Evolutionary conservation across 1,140 invertebrate genomes (phyloP).

Genomic region (Penaeus japonicus): DNA sequence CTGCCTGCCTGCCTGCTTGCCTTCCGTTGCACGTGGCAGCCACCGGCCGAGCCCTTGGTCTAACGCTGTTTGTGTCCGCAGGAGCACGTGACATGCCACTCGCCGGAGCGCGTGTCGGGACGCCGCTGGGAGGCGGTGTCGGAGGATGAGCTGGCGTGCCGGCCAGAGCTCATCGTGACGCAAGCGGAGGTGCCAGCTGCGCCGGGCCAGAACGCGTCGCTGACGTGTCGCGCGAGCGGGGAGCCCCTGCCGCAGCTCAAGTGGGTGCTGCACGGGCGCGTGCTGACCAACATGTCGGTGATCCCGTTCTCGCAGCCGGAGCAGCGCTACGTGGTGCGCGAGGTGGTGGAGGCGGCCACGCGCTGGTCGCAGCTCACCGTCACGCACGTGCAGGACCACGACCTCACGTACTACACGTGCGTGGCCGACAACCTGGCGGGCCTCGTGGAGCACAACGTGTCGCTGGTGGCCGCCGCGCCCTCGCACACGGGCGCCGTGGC

Average conservation of each 20-base stretch:
- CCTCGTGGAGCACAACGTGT: constrained; percentile 73
- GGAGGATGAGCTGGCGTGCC: constrained; percentile 77
- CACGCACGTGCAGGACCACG: constrained; percentile 73
- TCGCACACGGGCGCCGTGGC: constrained; percentile 71
- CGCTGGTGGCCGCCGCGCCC: constrained; percentile 74
- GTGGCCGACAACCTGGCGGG: constrained; percentile 79
- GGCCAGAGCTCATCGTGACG: constrained; percentile 72
- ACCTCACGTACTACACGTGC: constrained; percentile 86
- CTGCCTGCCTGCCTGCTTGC: too few relatives aligned
- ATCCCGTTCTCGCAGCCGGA: constrained; percentile 42
- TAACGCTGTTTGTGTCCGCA: not conserved
- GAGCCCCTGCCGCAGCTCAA: constrained; percentile 83
- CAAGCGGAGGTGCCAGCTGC: constrained; percentile 74
- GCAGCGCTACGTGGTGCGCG: constrained; percentile 44
- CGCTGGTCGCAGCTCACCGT: constrained; percentile 82
- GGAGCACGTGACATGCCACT: constrained; percentile 58
- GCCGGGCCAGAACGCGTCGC: constrained; percentile 77
- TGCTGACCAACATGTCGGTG: constrained; percentile 66
- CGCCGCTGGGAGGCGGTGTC: constrained; percentile 74
- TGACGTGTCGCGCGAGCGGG: constrained; percentile 81
- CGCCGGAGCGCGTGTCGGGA: constrained; percentile 69
- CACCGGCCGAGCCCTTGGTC: too few relatives aligned
- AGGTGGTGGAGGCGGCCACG: constrained; percentile 63
- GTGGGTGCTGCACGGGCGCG: constrained; percentile 82
- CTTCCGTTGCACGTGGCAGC: too few relatives aligned